phyloP scores from a whole-genome alignment of 92 coral and sea anemone genomes.

The Paramuricea clavata region DNA sequence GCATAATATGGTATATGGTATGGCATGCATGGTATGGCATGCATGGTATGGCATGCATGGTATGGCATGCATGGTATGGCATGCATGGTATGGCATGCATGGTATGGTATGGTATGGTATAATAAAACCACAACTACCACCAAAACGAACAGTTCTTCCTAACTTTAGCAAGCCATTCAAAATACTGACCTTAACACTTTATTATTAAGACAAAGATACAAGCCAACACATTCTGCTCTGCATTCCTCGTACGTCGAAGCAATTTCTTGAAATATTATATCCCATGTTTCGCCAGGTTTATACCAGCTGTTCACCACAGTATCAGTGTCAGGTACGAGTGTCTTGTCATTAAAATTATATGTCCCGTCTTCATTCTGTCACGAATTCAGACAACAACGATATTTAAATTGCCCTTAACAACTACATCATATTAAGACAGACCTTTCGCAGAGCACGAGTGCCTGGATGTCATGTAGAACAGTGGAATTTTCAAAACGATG shows the following conservation, averaged over 20 bases:
- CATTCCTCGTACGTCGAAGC: conserved; percentile 97
- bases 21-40: too few species aligned
- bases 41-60: too few species aligned
- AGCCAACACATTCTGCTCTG: conserved; percentile 98
- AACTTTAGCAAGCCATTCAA: neutral
- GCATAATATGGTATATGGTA: too few species aligned
- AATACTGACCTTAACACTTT: conserved; percentile 76
- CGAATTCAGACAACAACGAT: neutral
- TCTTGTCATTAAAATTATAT: conserved; percentile 81
- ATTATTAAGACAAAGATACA: conserved; percentile 83
- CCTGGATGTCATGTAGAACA: too few species aligned
- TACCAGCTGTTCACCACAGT: conserved; percentile 89
- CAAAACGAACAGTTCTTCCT: neutral
- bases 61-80: neutral
- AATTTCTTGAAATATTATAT: conserved; percentile 86
- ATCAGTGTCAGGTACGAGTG: conserved; percentile 82
- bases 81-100: too few species aligned
- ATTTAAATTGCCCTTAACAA: neutral
- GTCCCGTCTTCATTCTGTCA: conserved; percentile 83
- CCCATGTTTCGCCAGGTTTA: conserved; percentile 94
- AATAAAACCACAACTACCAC: too few species aligned
- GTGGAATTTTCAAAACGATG: too few species aligned
- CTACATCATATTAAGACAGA: too few species aligned
- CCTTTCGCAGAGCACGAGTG: too few species aligned
- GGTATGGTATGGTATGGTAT: too few species aligned